Evolutionary conservation across 2,113 vertebrate species (phyloP), one percentile per base, ranked within the genome.

Genomic region (Gymnogyps californianus): DNA sequence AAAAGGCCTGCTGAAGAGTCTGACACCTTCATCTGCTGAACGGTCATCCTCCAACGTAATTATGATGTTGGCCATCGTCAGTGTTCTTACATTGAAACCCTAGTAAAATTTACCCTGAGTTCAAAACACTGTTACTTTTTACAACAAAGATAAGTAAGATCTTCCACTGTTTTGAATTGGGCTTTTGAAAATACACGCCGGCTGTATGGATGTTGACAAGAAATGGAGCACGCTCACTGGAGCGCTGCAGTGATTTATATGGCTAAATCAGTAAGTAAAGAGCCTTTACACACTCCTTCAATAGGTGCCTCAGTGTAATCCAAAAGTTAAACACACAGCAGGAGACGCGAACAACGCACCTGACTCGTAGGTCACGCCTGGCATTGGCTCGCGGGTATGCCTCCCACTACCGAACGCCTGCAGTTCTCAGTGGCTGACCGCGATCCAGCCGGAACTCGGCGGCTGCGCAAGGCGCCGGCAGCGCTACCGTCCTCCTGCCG

Each of bases 1-100:
- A 20, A 21, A 83, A 44, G 0, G 8, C 32, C n/a, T 0, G 2
- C 5, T 2, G 42, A 57, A n/a, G 9, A 42, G 42, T 32, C 31
- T 31, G 57, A 54, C 17, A 8, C 28, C 26, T 66, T 40, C 34
- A 6, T 14, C 64, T 55, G 40, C 2, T 10, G 22, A 54, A 17
- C 2, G 4, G 32, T 13, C 10, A 42, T 21, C 34, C 52, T 82
- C 22, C 13, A 26, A 5, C 0, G 1, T 12, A 78, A 32, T 28
- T 3, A 31, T 0, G 2, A 17, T 28, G 77, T 36, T 18, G 29
- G 46, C 20, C 21, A 38, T 28, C 0, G 0, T 2, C 13, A 6
- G 6, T 42, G 21, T 13, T 62, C 52, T 21, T 46, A 29, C 13
- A 36, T 1, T 22, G 57, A 66, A 89, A 62, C 11, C 47, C 21